Percentiles rank a stretch among this genome's conserved stretches.
These are phyloP conservation scores for Toxotes chatareus DNA, from an alignment of 2,113 vertebrate species.

Conservation along the genomic window DNA sequence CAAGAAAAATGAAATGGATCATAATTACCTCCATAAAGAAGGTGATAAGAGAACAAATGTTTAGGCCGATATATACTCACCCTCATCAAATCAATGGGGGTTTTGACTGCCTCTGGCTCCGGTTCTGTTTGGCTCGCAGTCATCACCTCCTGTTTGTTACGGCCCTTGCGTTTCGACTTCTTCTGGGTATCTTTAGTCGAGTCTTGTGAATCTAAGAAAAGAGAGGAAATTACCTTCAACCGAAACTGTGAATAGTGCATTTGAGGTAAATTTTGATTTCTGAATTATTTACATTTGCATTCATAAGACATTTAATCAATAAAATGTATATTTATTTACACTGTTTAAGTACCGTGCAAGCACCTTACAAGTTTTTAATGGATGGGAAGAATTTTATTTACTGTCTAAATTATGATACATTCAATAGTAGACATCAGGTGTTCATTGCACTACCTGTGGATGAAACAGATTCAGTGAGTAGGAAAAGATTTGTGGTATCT, in stretches of 20 bases:
- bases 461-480: slow-evolving; percentile 74
- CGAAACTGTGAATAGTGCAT: neutral
- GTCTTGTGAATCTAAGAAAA: slow-evolving; percentile 80
- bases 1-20: neutral
- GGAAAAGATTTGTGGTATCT: slow-evolving; percentile 62
- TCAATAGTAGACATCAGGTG: neutral
- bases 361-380: neutral
- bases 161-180: slow-evolving; percentile 92
- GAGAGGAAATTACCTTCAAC: neutral
- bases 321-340: neutral
- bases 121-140: slow-evolving; percentile 75
- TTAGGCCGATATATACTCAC: slow-evolving; percentile 72
- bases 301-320: neutral
- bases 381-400: neutral
- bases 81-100: slow-evolving; percentile 94
- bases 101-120: slow-evolving; percentile 89
- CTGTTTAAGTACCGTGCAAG: neutral
- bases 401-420: neutral
- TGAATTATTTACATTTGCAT: too few relatives aligned
- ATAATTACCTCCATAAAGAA: neutral
- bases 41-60: neutral
- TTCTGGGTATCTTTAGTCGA: slow-evolving; percentile 86
- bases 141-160: slow-evolving; percentile 90
- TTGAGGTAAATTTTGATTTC: neutral
- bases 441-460: slow-evolving; percentile 60